phyloP scores from a whole-genome alignment of 2,888 invertebrate species.

The Agriopis aurantiaria region DNA sequence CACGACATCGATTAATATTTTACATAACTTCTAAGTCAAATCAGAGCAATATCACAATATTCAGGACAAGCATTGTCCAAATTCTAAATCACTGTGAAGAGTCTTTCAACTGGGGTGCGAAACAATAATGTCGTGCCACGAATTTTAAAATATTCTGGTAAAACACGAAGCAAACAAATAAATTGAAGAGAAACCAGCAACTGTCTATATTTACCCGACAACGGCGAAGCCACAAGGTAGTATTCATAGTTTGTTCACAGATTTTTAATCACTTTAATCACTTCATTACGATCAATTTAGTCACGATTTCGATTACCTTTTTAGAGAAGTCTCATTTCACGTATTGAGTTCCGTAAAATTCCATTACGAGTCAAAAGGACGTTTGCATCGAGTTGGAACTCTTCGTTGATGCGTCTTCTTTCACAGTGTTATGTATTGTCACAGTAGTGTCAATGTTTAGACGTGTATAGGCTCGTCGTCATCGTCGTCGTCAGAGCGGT shows the following conservation, averaged over 20 bases:
- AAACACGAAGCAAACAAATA: conserved; percentile 9
- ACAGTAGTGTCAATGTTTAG: conserved; percentile 57
- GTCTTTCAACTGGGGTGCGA: conserved; percentile 42
- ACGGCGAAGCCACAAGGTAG: no score
- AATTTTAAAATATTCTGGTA: conserved; percentile 3
- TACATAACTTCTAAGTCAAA: conserved; percentile 69
- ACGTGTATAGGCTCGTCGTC: conserved; percentile 89
- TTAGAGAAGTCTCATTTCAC: not conserved
- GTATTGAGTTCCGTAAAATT: not conserved
- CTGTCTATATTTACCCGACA: not conserved
- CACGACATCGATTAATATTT: conserved; percentile 80
- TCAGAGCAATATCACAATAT: conserved; percentile 84
- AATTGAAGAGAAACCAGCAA: conserved; percentile 3
- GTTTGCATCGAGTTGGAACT: not conserved
- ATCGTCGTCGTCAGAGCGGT: conserved; percentile 83
- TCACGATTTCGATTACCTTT: not conserved
- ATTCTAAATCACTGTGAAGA: conserved; percentile 45
- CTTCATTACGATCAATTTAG: not conserved
- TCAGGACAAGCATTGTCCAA: conserved; percentile 67
- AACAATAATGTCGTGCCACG: conserved; percentile 18
- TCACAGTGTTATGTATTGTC: conserved; percentile 36
- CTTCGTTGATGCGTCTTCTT: conserved; percentile 30
- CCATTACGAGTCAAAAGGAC: not conserved
- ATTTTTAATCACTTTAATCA: conserved; percentile 16
- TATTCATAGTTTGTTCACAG: not conserved